Base-by-base conservation (phyloP, 1,140 invertebrate species). In the Notospermus geniculatus region DNA sequence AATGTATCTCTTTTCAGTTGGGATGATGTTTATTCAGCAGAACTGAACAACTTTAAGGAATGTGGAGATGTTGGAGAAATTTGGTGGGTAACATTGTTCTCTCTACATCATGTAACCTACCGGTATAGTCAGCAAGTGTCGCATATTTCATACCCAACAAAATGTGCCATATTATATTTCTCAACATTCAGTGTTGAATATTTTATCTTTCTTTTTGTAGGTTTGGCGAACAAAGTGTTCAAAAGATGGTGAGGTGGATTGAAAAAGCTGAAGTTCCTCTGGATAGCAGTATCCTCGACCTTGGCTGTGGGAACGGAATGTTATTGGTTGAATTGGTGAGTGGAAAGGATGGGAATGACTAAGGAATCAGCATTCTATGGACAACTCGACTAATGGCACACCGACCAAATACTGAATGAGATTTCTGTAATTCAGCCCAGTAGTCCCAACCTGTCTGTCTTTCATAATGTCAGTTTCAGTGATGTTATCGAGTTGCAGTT, bases 261-360 rank as follows among this genome's bases (percentile, higher is more conserved):
- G 69, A 72, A 30, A 64, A 72, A 11, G 55, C 60, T 45, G 60
- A 65, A 9, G 60, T 75, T n/a, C 59, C 60, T 1, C 67, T 68
- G 22, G 59, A 71, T 22, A 68, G 72, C 46, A 43, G 63, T 23
- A 60, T 79, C 27, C 62, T 64, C 27, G 23, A 88, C 69, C n/a
- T 87, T 76, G 90, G 94, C 15, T 95, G 91, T 79, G 95, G 95
- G 1, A 98, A 98, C 83, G 95, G 92, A 19, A 89, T 90, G 82
- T 85, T 91, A 53, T 80, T 95, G 1, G 80, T 91, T 17, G 88
- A 91, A 75, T 74, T 97, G 70, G 88, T 85, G 72, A 65, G 66
- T 65, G 22, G 22, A 59, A 15, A 22, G 17, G 27, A 22, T 1
- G 19, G 53, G 17, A 17, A 27, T n/a, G n/a, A n/a, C n/a, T n/a